These are phyloP conservation scores for Beris morrisii DNA, from an alignment of 2,888 invertebrate genomes.

Conservation along the genomic window DNA sequence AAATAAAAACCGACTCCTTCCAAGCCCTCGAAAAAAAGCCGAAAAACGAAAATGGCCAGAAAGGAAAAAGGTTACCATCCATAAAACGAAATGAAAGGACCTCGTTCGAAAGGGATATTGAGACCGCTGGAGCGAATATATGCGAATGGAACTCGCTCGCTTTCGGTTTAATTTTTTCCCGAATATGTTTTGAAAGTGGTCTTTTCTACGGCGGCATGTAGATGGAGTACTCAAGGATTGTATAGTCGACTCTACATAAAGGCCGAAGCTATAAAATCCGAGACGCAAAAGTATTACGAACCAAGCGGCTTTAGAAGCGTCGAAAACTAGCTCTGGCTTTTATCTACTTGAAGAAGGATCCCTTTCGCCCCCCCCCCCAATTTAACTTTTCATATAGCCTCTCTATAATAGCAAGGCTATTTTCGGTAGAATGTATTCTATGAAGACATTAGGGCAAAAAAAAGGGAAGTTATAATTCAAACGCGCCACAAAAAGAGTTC, in stretches of 20 bases:
- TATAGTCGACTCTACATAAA: neutral
- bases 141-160: too few species aligned
- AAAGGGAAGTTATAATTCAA: slow-evolving; percentile 12
- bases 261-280: neutral
- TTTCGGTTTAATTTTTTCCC: neutral
- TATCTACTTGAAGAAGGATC: neutral
- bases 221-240: neutral
- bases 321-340: slow-evolving; percentile 8
- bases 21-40: too few species aligned
- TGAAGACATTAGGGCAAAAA: slow-evolving; percentile 2
- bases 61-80: too few species aligned
- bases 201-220: neutral
- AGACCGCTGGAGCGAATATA: too few species aligned
- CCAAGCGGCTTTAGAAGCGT: neutral
- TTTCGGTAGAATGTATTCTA: neutral
- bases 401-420: too few species aligned
- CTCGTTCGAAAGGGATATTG: too few species aligned
- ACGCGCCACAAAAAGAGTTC: neutral
- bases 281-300: slow-evolving; percentile 1
- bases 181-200: slow-evolving; percentile 3
- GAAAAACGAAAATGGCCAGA: too few species aligned
- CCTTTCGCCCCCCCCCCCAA: neutral
- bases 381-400: too few species aligned
- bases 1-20: too few species aligned
- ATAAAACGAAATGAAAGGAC: too few species aligned